These are phyloP conservation scores for Microchrysa polita DNA, from an alignment of 2,888 invertebrate genomes.

Conservation along the genomic window DNA sequence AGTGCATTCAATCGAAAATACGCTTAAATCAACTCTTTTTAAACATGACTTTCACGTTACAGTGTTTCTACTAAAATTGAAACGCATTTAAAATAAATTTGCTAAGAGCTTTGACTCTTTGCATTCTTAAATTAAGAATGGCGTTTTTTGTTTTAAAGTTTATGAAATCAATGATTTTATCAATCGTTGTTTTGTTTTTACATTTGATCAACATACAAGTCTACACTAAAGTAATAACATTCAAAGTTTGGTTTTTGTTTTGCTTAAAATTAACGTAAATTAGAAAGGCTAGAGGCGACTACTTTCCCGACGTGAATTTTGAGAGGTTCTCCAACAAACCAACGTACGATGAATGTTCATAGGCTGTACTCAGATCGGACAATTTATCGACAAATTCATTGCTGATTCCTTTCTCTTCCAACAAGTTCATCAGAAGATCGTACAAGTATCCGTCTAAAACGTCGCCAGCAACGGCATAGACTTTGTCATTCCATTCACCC, in stretches of 20 bases:
- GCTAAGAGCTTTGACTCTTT: no score
- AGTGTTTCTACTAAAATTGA: no score
- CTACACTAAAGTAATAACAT: constrained; percentile 23
- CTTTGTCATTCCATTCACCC: constrained; percentile 87
- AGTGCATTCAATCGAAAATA: no score
- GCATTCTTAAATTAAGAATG: no score
- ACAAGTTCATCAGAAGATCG: constrained; percentile 91
- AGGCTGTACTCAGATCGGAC: constrained; percentile 86
- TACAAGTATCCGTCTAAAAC: constrained; percentile 95
- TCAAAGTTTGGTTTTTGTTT: constrained; percentile 14
- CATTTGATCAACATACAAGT: background rate
- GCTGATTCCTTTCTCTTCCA: constrained; percentile 95
- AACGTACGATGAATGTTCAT: constrained; percentile 94
- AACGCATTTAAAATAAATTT: no score
- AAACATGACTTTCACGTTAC: no score
- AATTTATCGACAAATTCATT: constrained; percentile 93
- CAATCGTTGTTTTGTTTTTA: no score
- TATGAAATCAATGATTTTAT: no score
- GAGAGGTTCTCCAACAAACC: constrained; percentile 83
- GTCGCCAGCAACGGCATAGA: constrained; percentile 91
- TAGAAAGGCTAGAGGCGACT: constrained; percentile 24
- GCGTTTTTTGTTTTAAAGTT: no score
- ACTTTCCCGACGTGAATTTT: constrained; percentile 78
- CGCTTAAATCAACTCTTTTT: no score
- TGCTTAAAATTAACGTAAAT: constrained; percentile 32